Evolutionary conservation across 2,797 vertebrate genomes (phyloP).

Genomic region (Rhinophrynus dorsalis): DNA sequence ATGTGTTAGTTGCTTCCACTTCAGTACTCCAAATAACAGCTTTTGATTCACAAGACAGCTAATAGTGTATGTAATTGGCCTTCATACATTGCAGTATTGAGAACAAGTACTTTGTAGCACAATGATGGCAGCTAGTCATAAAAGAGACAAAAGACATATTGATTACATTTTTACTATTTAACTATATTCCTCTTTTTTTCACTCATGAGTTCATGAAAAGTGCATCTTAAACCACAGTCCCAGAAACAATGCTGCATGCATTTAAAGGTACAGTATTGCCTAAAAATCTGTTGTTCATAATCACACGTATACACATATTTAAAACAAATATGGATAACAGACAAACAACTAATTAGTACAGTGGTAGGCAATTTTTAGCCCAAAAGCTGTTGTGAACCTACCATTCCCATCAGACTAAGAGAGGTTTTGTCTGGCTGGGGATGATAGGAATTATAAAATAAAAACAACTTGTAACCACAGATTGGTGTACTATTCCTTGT

Average conservation of each 20-base stretch:
- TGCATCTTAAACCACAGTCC: slow-evolving; percentile 36
- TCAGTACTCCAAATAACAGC: slow-evolving; percentile 39
- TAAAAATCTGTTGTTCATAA: neutral
- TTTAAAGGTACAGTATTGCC: neutral
- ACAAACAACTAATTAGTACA: too few species aligned
- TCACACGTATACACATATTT: too few species aligned
- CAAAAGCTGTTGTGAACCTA: too few species aligned
- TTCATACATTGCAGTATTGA: slow-evolving; percentile 40
- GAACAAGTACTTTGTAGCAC: slow-evolving; percentile 35
- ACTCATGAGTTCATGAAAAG: slow-evolving; percentile 46
- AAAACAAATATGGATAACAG: too few species aligned
- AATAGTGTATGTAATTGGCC: slow-evolving; percentile 51
- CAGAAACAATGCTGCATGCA: slow-evolving; percentile 15
- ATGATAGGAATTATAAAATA: too few species aligned
- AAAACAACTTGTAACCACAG: too few species aligned
- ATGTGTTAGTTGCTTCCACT: slow-evolving; percentile 28
- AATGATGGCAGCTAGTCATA: slow-evolving; percentile 47
- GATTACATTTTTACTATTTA: slow-evolving; percentile 44
- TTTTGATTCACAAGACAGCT: slow-evolving; percentile 45
- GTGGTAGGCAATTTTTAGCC: too few species aligned
- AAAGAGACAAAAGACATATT: slow-evolving; percentile 49
- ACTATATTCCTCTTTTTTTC: slow-evolving; percentile 39
- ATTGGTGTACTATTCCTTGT: too few species aligned
- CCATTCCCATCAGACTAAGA: too few species aligned
- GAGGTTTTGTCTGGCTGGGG: too few species aligned